Base-by-base conservation (phyloP, 2,113 vertebrate species). In the Baryphthengus martii region DNA sequence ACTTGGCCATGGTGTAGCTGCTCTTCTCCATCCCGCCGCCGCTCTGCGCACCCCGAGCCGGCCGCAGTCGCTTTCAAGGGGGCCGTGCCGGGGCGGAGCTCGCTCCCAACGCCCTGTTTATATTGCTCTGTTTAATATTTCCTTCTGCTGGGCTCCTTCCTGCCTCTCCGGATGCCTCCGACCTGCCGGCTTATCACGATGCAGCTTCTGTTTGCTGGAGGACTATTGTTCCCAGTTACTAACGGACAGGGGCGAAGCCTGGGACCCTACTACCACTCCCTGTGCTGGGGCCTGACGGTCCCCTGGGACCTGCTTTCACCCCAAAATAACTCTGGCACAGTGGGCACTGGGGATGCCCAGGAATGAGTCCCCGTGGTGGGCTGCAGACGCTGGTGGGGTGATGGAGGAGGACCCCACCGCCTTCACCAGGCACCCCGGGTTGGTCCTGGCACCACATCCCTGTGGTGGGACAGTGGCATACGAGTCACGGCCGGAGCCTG, bases 1-100 rank as follows among this genome's bases (percentile, higher is more conserved):
- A 97, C 33, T 98, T 99, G 85, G 98, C 97, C 97, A 96, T 97
- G 58, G 97, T 62, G 94, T 98, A 98, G 93, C 94, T 97, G 97
- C 96, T 98, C 90, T 97, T 98, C 95, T 99, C 98, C 99, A 99
- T 99, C 40, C 56, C 21, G 2, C 8, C 2, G 7, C 66, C 2
- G 17, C 53, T 96, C 62, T 86, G 84, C 3, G 5, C 5, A 0
- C 55, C 5, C 23, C 5, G 3, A 1, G 50, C 52, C 47, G 10
- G 7, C 3, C 0, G 10, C 45, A 31, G 8, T 11, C 5, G 17
- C 31, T 91, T 86, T 84, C 68, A 53, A 26, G 2, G 81, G 63
- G 47, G 58, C 8, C 2, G 83, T 1, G 5, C 23, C 1, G 20
- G 86, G 89, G 93, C 1, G 94, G 95, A 53, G 93, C 70, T 2